Base-by-base conservation (phyloP, 2,888 invertebrate species). In the Cryptocephalus primarius region DNA sequence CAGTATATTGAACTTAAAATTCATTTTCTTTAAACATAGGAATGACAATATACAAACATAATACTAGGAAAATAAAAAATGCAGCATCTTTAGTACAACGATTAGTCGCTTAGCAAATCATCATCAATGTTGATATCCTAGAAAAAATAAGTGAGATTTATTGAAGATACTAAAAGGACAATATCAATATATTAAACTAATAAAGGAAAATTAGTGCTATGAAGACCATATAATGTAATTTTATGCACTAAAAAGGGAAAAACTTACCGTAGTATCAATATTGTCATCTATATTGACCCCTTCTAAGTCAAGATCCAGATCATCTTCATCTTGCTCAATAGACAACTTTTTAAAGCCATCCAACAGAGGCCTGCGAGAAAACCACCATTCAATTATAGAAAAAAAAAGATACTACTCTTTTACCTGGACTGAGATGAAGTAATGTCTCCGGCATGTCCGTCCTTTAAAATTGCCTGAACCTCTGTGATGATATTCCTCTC, bases 251-350 rank as follows among this genome's bases (percentile, higher is more conserved):
- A 22, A 22, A 22, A 22, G 6, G 6, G 22, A 4, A 22, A 31
- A 40, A 70, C 73, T 75, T 69, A 82, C 86, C 67, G 78, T 80
- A 46, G 81, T 80, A 65, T 88, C 88, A 54, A 87, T 82, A 62
- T 78, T 80, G 52, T 86, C 86, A 65, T 91, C 90, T 32, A 93
- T 71, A 55, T 81, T 82, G 56, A 89, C 78, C 55, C 83, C 85
- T 55, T 90, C 89, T 44, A 92, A 77, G 68, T 92, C 92, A 42
- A 86, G 70, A 64, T 92, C 91, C 38, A 91, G 70, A 61, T 92
- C 91, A 51, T 81, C 80, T 45, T 68, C 68, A 45, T 68, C 64
- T 44, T 61, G 58, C 45, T 56, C 55, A 46, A 55, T 33, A 8
- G 51, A 51, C 33, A 48, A 39, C 43, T 48, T 51, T 38, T 47